Percentiles rank a stretch among this genome's conserved stretches.
Conservation (phyloP, 2,888 invertebrate genomes). For the Sphaerophoria rueppellii region DNA sequence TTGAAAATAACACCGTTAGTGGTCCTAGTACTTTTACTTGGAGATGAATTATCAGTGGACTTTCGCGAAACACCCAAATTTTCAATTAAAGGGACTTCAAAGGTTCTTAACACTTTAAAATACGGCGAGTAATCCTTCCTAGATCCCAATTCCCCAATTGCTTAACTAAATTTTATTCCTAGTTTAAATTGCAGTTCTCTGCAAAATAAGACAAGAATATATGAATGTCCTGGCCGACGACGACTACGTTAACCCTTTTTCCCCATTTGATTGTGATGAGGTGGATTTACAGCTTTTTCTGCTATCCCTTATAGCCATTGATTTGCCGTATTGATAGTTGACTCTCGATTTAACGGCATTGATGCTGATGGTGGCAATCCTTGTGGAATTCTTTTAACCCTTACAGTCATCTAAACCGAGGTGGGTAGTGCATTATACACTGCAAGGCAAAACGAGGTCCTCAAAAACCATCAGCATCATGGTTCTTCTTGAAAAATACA, state of each 20-base stretch:
- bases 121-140: conserved; percentile 25
- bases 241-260: not conserved
- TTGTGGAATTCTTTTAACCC: conserved; percentile 56
- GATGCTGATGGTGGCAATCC: conserved; percentile 37
- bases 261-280: not conserved
- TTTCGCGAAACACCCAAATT: too few species aligned
- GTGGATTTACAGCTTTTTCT: conserved; percentile 49
- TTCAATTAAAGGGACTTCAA: not conserved
- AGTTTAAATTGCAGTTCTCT: conserved; percentile 27
- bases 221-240: not conserved
- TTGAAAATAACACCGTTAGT: too few species aligned
- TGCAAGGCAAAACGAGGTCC: not conserved
- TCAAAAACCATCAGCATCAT: conserved; percentile 26
- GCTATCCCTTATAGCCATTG: conserved; percentile 48
- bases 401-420: conserved; percentile 26
- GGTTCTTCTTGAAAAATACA: conserved; percentile 54
- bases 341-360: conserved; percentile 65
- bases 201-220: conserved; percentile 33
- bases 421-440: conserved; percentile 37
- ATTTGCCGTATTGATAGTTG: conserved; percentile 71
- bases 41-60: too few species aligned
- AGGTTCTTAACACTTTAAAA: not conserved
- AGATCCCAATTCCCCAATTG: conserved; percentile 60
- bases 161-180: conserved; percentile 35
- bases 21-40: too few species aligned